A percentile compares a stretch with the other conserved stretches of the same genome.
Evolutionary conservation across 2,888 invertebrate genomes (phyloP).

Genomic region (Caenorhabditis parvicauda): DNA sequence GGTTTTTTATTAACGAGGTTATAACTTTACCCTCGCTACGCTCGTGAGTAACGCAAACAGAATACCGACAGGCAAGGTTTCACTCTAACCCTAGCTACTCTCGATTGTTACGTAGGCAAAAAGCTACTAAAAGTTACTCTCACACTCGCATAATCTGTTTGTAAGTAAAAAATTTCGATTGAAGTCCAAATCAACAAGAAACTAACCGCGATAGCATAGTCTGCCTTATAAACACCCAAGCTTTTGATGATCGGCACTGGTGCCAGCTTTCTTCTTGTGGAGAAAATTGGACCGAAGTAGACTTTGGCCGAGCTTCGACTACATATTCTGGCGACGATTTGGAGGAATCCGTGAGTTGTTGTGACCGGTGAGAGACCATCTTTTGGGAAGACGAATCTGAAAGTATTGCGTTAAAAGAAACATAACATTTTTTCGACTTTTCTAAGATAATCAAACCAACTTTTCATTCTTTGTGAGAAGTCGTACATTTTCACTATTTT

Average conservation of each 20-base stretch:
- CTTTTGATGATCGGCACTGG: conserved; percentile 9
- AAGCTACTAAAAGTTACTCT: neutral
- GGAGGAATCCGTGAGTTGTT: neutral
- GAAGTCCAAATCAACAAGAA: neutral
- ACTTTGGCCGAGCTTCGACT: conserved; percentile 20
- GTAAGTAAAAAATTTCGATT: neutral
- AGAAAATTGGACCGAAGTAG: conserved; percentile 28
- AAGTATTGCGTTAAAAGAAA: too few relatives aligned
- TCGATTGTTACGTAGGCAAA: neutral
- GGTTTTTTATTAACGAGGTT: too few relatives aligned
- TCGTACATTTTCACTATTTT: too few relatives aligned
- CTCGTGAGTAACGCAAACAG: too few relatives aligned
- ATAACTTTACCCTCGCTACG: too few relatives aligned
- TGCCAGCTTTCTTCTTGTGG: conserved; percentile 22
- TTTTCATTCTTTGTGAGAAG: too few relatives aligned
- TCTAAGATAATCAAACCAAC: too few relatives aligned
- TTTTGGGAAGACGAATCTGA: too few relatives aligned
- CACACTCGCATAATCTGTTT: neutral
- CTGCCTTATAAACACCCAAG: conserved; percentile 36
- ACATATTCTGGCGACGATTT: conserved; percentile 8
- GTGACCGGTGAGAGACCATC: too few relatives aligned
- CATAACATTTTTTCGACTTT: too few relatives aligned
- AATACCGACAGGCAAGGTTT: too few relatives aligned
- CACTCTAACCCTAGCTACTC: neutral
- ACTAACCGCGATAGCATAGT: conserved; percentile 38